Percentiles rank a stretch among this genome's conserved stretches.
phyloP scores from a whole-genome alignment of 2,888 invertebrate genomes.

The Muschampia plurimacula region DNA sequence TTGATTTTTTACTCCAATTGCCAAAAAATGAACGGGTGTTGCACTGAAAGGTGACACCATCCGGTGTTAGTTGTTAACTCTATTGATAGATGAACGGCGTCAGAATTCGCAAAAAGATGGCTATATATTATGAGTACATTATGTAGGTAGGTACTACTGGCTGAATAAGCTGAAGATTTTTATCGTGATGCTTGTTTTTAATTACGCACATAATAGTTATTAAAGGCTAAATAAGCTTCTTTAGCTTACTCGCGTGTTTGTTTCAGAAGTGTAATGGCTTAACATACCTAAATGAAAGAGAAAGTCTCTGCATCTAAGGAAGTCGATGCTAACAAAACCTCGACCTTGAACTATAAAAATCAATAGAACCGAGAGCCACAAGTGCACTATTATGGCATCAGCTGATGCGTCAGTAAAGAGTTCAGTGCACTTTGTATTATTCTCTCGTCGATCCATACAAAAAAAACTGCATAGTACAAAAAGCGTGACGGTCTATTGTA shows the following conservation, averaged over 20 bases:
- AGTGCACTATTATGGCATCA: conserved; percentile 81
- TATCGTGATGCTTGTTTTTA: no score
- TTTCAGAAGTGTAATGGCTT: neutral
- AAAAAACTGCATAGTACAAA: conserved; percentile 70
- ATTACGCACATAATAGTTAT: no score
- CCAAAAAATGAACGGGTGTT: conserved; percentile 74
- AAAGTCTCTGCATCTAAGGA: neutral
- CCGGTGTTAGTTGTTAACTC: conserved; percentile 57
- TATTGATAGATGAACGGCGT: conserved; percentile 19
- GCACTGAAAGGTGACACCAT: conserved; percentile 73
- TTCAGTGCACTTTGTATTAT: conserved; percentile 81
- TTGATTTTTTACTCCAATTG: conserved; percentile 67
- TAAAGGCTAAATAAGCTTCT: no score
- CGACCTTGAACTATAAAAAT: conserved; percentile 79
- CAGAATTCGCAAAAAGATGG: conserved; percentile 3
- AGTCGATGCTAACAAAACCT: conserved; percentile 25
- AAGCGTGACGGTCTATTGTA: conserved; percentile 67
- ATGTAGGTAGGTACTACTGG: no score
- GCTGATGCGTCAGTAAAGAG: conserved; percentile 77
- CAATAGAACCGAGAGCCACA: conserved; percentile 71
- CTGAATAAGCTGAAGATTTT: neutral
- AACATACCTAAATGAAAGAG: neutral
- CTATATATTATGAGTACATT: neutral
- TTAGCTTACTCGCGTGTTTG: neutral
- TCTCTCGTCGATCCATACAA: conserved; percentile 63